phyloP scores from a whole-genome alignment of 2,888 invertebrate species.

The Megaustenia siamemsis region DNA sequence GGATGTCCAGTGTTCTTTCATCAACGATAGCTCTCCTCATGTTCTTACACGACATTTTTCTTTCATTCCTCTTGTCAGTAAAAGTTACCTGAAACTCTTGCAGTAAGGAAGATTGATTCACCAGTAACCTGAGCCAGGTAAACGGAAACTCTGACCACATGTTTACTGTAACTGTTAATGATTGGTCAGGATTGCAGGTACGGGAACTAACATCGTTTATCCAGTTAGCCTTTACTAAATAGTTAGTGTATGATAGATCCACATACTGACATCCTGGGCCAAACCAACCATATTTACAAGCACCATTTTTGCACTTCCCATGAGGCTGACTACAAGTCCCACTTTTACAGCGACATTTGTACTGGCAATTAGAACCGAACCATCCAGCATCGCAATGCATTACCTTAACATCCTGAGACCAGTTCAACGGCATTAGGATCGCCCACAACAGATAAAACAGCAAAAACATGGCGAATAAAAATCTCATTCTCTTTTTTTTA shows the following conservation, averaged over 20 bases:
- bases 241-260: background rate
- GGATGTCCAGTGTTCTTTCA: constrained; percentile 19
- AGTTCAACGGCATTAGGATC: background rate
- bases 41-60: background rate
- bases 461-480: background rate
- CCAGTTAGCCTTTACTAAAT: background rate
- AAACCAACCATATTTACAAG: background rate
- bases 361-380: background rate
- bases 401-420: background rate
- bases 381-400: background rate
- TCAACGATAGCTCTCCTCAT: background rate
- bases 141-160: background rate
- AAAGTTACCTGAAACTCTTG: background rate
- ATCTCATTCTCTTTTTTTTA: too few species aligned
- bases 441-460: background rate
- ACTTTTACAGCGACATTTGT: background rate
- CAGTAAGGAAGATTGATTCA: background rate
- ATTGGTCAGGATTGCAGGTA: background rate
- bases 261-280: constrained; percentile 17
- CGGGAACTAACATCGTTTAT: background rate
- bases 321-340: background rate
- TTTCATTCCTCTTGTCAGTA: background rate
- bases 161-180: background rate
- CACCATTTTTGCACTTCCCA: background rate
- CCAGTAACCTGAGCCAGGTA: constrained; percentile 24